A percentile compares a stretch with the other conserved stretches of the same genome.
Evolutionary conservation across 1,140 invertebrate genomes (phyloP).

Genomic region (Tetramorium simillimum): DNA sequence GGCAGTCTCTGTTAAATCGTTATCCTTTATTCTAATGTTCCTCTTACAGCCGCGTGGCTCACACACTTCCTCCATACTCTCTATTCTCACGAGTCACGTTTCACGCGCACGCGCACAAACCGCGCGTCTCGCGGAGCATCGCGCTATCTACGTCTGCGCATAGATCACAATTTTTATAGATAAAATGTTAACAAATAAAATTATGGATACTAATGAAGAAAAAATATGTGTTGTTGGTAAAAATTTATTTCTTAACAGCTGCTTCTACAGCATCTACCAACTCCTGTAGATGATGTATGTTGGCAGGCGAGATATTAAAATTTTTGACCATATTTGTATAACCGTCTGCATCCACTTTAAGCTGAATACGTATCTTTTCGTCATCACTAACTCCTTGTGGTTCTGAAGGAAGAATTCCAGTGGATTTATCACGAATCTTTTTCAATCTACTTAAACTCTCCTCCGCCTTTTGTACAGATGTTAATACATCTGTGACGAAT

Average conservation of each 20-base stretch:
- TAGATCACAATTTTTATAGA: slow-evolving; percentile 24
- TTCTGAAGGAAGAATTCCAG: slow-evolving; percentile 84
- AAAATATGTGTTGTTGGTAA: not conserved
- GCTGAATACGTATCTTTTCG: slow-evolving; percentile 96
- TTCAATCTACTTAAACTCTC: slow-evolving; percentile 96
- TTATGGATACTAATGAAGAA: not conserved
- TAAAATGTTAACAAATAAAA: too few relatives aligned
- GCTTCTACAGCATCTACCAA: slow-evolving; percentile 80
- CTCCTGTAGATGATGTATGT: slow-evolving; percentile 76
- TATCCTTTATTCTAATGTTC: too few relatives aligned
- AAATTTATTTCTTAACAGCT: slow-evolving; percentile 76
- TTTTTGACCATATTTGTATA: slow-evolving; percentile 81
- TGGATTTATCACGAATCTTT: slow-evolving; percentile 91
- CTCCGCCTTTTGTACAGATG: slow-evolving; percentile 97
- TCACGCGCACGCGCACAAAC: too few relatives aligned
- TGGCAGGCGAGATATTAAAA: slow-evolving; percentile 64
- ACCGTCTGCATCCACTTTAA: slow-evolving; percentile 93
- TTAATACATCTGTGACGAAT: slow-evolving; percentile 94
- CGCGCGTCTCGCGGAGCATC: too few relatives aligned
- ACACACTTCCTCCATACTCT: too few relatives aligned
- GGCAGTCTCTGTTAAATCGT: too few relatives aligned
- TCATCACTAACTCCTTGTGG: slow-evolving; percentile 90
- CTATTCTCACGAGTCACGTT: too few relatives aligned
- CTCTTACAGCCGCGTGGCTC: too few relatives aligned
- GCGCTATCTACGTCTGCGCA: too few relatives aligned